Evolutionary conservation across 1,140 invertebrate genomes (phyloP).

Genomic region (Hyposmocoma kahamanoa): DNA sequence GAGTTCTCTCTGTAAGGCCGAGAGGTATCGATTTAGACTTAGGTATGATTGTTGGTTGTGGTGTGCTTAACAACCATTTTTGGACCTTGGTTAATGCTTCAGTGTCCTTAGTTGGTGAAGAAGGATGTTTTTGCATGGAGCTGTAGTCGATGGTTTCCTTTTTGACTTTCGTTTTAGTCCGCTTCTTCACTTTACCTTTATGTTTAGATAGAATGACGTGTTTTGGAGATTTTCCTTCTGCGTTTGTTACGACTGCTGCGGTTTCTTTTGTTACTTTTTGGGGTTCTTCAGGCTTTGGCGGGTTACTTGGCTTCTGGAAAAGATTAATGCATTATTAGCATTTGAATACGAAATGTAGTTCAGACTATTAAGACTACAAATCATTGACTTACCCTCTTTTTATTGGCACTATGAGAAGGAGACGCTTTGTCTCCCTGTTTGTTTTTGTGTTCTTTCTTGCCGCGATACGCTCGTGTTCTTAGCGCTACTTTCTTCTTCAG

Average conservation of each 20-base stretch:
- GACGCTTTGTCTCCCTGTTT: slow-evolving; percentile 62
- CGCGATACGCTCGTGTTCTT: slow-evolving; percentile 75
- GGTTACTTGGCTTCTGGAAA: slow-evolving; percentile 51
- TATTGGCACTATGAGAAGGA: slow-evolving; percentile 59
- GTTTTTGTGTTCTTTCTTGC: slow-evolving; percentile 64
- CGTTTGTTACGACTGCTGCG: slow-evolving; percentile 51
- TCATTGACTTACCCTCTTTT: slow-evolving; percentile 64
- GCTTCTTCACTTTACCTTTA: slow-evolving; percentile 64
- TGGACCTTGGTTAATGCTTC: slow-evolving; percentile 88
- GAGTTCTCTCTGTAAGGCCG: slow-evolving; percentile 73
- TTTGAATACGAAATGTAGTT: neutral
- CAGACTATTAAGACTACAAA: neutral
- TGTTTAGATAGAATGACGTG: slow-evolving; percentile 64
- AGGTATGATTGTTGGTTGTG: slow-evolving; percentile 67
- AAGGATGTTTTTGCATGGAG: slow-evolving; percentile 75
- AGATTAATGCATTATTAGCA: too few relatives aligned
- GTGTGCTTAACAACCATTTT: slow-evolving; percentile 87
- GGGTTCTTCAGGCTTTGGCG: slow-evolving; percentile 45
- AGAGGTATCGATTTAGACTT: slow-evolving; percentile 84
- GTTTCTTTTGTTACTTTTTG: slow-evolving; percentile 54
- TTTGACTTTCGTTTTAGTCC: slow-evolving; percentile 60
- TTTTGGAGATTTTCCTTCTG: slow-evolving; percentile 67
- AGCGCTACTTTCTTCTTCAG: slow-evolving; percentile 81
- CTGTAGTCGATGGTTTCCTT: slow-evolving; percentile 89
- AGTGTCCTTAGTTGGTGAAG: slow-evolving; percentile 64